Evolutionary conservation across 1,140 invertebrate genomes (phyloP), one percentile per base, ranked within the genome.

Genomic region (Acromyrmex charruanus): DNA sequence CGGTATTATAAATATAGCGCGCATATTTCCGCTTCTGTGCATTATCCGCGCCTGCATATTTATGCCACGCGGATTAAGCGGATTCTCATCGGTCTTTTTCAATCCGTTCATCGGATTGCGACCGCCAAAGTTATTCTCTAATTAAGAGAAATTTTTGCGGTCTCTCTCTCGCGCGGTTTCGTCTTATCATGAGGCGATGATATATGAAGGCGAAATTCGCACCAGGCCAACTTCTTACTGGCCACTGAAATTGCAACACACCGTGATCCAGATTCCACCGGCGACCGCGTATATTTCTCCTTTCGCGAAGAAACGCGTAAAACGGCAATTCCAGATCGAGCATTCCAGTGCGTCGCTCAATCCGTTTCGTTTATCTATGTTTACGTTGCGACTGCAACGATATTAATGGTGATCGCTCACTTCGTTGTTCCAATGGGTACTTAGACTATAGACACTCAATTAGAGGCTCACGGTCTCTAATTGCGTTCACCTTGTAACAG

Each of bases 1-100:
- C 86, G 51, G 59, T 49, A 16, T 44, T 79, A 85, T 65, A 77
- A 86, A 80, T 69, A 66, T 49, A 68, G 28, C 63, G 35, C 7
- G 61, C 69, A 75, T 69, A 81, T 90, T 90, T 90, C 89, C 89
- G 88, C 71, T 85, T 88, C 86, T 86, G 53, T 21, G 16, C 51
- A 79, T 31, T 66, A n/a, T 59, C 69, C 55, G 53, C 58, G 68
- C 9, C 28, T 71, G 77, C 59, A 59, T 87, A 87, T 89, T 89
- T 87, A 84, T 88, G 63, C 53, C 74, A 53, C 58, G 65, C 58
- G 68, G 35, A 89, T 63, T 87, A 65, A 77, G 39, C 74, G 39
- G 12, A 87, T 75, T 7, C 55, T 28, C 25, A 31, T 59, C n/a
- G 21, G 14, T 63, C 59, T 31, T 28, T 85, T 88, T 66, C 44